These are phyloP conservation scores for Hypanus sabinus DNA, from an alignment of 2,113 vertebrate species.

Conservation along the genomic window DNA sequence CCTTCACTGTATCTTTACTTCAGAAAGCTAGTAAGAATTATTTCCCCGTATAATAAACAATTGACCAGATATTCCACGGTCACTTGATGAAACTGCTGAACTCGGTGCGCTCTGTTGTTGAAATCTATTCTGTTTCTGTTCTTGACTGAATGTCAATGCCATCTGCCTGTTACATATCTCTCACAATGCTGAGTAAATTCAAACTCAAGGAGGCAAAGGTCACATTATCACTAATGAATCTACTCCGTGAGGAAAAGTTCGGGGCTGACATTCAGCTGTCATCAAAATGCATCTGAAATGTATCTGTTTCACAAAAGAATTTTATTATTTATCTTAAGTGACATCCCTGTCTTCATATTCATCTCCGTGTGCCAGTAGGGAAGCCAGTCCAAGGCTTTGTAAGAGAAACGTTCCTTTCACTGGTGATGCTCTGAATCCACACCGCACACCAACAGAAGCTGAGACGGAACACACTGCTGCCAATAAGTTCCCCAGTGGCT, in stretches of 20 bases:
- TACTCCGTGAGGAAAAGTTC: not conserved
- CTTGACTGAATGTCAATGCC: not conserved
- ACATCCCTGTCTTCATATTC: not conserved
- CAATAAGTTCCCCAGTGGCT: not conserved
- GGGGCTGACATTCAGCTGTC: not conserved
- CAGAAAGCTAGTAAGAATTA: not conserved
- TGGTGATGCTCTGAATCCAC: not conserved
- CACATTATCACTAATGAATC: not conserved
- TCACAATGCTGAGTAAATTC: not conserved
- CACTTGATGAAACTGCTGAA: not conserved
- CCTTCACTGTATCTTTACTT: not conserved
- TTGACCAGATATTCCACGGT: conserved; percentile 3
- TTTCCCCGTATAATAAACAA: not conserved
- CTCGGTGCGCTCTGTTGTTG: not conserved
- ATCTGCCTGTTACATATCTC: not conserved
- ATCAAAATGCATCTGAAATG: not conserved
- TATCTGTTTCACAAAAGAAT: not conserved
- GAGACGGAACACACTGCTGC: not conserved
- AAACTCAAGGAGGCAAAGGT: not conserved
- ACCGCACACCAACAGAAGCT: not conserved
- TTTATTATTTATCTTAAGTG: not conserved
- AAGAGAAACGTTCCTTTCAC: not conserved
- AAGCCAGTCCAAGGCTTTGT: not conserved
- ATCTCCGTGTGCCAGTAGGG: not conserved
- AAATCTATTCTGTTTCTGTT: not conserved